Evolutionary conservation across 2,888 invertebrate species (phyloP), one percentile per base, ranked within the genome.

Genomic region (Napeogenes inachia): DNA sequence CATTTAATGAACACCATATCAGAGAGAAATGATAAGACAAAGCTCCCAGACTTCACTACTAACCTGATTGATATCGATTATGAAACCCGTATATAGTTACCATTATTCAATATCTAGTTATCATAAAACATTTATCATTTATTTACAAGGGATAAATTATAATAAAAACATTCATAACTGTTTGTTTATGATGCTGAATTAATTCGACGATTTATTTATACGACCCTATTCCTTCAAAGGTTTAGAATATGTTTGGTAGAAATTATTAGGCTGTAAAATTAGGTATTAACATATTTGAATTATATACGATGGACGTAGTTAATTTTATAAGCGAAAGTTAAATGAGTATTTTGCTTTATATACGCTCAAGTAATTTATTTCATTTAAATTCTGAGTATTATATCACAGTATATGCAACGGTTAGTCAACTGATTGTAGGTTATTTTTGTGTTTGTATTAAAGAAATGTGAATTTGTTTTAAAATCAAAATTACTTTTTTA

Each of bases 41-140:
- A 64, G 59, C 66, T 54, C 46, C 54, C 54, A 68, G 66, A 62
- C 62, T 66, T 66, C 67, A 60, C 57, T 61, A 46, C 56, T 67
- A 62, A 61, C 59, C 67, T 67, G 68, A 69, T 67, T 69, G 67
- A 62, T 67, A 70, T 21, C 21, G 21, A 21, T 70, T 69, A 67
- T 66, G 68, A 67, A 67, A 65, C 61, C 54, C 57, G 61, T 61
- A 67, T 67, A 69, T 59, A 69, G 57, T 59, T 56, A 57, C 66
- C 61, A 64, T 69, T 66, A 67, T 69, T 66, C 69, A 65, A 69
- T 66, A 69, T 62, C 65, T 66, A 62, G 67, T 70, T 70, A 69
- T 63, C 64, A 69, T 66, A 68, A 61, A 50, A 61, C 62, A 68
- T 68, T 67, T 64, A 67, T 65, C 62, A 60, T 65, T 57, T 55